A percentile compares a stretch with the other conserved stretches of the same genome.
Conservation (phyloP, 2,113 vertebrate genomes). For the Planiliza haematocheilus region DNA sequence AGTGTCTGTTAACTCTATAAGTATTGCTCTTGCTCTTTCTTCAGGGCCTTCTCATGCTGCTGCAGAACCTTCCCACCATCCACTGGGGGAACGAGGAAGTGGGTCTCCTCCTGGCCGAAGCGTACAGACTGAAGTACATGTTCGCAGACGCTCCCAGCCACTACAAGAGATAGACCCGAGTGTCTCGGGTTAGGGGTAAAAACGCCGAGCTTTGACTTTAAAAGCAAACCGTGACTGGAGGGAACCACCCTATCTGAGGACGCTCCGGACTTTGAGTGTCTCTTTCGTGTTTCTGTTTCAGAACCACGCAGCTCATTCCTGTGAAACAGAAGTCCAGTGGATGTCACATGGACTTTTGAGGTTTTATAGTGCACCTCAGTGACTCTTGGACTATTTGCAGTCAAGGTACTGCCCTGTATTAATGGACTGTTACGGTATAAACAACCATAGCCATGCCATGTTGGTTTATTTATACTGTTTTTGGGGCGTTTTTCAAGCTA, state of each 20-base stretch:
- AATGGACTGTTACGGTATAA: slow-evolving; percentile 55
- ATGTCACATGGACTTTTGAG: slow-evolving; percentile 11
- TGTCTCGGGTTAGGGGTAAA: slow-evolving; percentile 7
- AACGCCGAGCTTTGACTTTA: slow-evolving; percentile 1
- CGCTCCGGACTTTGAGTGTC: background rate
- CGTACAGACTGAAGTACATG: slow-evolving; percentile 99
- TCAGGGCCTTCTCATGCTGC: slow-evolving; percentile 96
- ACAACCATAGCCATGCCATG: slow-evolving; percentile 20
- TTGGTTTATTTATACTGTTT: slow-evolving; percentile 32
- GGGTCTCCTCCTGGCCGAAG: slow-evolving; percentile 95
- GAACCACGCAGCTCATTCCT: too few relatives aligned
- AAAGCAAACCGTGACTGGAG: slow-evolving; percentile 4
- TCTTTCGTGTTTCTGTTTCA: too few relatives aligned
- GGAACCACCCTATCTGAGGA: background rate
- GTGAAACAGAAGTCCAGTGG: slow-evolving; percentile 38
- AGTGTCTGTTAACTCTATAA: too few relatives aligned
- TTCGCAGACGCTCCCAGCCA: slow-evolving; percentile 98
- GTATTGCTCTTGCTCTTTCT: slow-evolving; percentile 59
- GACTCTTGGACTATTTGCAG: slow-evolving; percentile 19
- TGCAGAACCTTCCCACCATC: slow-evolving; percentile 98
- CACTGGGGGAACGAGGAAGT: slow-evolving; percentile 99
- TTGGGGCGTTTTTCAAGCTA: slow-evolving; percentile 28
- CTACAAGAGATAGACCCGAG: slow-evolving; percentile 90
- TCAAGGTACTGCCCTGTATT: slow-evolving; percentile 8
- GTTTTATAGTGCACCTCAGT: slow-evolving; percentile 21